Conservation (phyloP, 2,113 vertebrate genomes). For the Psittacara wagleri region DNA sequence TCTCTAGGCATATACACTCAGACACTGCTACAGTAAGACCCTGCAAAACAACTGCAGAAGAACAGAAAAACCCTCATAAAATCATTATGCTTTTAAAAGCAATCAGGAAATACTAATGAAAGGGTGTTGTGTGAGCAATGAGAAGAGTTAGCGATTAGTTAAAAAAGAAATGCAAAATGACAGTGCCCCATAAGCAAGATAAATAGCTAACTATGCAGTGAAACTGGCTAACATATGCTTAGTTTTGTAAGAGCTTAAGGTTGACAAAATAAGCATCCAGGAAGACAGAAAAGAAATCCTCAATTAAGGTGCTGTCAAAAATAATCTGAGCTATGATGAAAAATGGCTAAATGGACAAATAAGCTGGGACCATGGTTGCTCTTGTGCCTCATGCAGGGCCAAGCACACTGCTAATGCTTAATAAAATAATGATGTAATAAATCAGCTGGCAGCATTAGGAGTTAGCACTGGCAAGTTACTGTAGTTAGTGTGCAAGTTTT, state of each 20-base stretch:
- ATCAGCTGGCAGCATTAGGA: background rate
- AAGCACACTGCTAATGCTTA: background rate
- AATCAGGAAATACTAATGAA: conserved; percentile 11
- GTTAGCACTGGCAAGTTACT: background rate
- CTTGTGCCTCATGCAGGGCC: background rate
- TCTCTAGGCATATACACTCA: background rate
- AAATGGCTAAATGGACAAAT: conserved; percentile 42
- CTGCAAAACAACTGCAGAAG: background rate
- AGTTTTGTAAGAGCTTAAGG: conserved; percentile 30
- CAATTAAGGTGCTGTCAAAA: conserved; percentile 50
- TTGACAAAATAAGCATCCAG: conserved; percentile 43
- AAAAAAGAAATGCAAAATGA: background rate
- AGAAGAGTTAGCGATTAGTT: conserved; percentile 20
- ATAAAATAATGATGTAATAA: background rate
- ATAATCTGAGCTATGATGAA: conserved; percentile 36
- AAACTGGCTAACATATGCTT: conserved; percentile 51
- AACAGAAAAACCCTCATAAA: background rate
- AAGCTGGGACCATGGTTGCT: background rate
- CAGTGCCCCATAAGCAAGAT: conserved; percentile 48
- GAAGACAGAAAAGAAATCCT: conserved; percentile 48
- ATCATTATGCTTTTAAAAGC: background rate
- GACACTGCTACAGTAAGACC: background rate
- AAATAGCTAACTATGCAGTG: conserved; percentile 24
- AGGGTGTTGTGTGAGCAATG: background rate
- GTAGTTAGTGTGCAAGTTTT: background rate